Conservation (phyloP, 2,113 vertebrate species). For the Leptobrachium leishanense region DNA sequence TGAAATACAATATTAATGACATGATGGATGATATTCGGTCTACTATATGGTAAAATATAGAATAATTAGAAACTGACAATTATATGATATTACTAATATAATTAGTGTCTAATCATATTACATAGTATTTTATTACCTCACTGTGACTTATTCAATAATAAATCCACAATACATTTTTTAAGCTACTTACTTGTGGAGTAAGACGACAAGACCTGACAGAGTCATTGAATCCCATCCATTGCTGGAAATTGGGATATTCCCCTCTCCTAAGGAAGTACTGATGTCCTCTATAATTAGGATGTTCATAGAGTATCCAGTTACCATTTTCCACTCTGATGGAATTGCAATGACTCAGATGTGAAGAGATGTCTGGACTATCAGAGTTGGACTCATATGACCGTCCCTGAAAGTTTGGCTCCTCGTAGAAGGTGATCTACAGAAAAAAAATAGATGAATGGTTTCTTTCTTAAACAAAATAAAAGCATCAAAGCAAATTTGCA, state of each 20-base stretch:
- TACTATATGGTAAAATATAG: background rate
- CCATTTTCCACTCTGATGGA: constrained; percentile 85
- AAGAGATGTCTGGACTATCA: constrained; percentile 83
- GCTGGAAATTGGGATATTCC: constrained; percentile 48
- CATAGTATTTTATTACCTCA: too few relatives aligned
- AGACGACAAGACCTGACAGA: constrained; percentile 54
- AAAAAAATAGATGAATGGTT: background rate
- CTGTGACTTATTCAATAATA: too few relatives aligned
- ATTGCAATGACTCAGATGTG: constrained; percentile 85
- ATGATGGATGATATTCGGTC: background rate
- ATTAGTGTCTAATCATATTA: too few relatives aligned
- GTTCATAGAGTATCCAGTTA: constrained; percentile 86
- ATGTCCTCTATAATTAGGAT: constrained; percentile 61
- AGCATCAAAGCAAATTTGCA: too few relatives aligned
- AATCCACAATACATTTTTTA: background rate
- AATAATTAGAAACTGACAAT: too few relatives aligned
- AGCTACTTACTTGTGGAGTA: constrained; percentile 64
- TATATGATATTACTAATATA: too few relatives aligned
- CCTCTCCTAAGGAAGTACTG: constrained; percentile 53
- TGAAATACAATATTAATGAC: background rate
- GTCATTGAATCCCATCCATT: constrained; percentile 38
- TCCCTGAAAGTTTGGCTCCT: constrained; percentile 90
- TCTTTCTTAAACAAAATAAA: background rate
- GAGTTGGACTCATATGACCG: constrained; percentile 83
- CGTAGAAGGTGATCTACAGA: constrained; percentile 84